Percentiles rank a stretch among this genome's conserved stretches.
phyloP scores from a whole-genome alignment of 2,888 invertebrate genomes.

The Meganola albula region DNA sequence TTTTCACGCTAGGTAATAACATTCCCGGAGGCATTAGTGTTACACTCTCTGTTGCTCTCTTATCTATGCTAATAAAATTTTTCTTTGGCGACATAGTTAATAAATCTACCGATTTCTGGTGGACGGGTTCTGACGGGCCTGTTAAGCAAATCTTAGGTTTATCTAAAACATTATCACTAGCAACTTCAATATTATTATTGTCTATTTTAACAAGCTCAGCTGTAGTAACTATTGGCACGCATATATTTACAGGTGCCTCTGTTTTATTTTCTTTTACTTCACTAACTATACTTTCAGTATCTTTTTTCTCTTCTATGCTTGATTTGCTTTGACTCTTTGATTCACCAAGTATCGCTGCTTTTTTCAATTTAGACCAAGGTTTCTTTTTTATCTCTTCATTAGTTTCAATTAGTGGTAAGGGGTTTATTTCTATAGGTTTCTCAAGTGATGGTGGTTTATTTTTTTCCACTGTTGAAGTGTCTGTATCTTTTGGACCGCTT shows the following conservation, averaged over 20 bases:
- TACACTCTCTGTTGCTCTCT: slow-evolving; percentile 43
- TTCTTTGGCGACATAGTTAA: slow-evolving; percentile 61
- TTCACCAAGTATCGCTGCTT: slow-evolving; percentile 81
- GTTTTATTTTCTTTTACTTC: slow-evolving; percentile 38
- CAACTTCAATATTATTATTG: slow-evolving; percentile 62
- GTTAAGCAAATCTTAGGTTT: slow-evolving; percentile 63
- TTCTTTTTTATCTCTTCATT: slow-evolving; percentile 73
- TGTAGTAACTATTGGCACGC: slow-evolving; percentile 59
- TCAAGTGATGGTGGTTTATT: slow-evolving; percentile 42
- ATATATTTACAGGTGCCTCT: slow-evolving; percentile 50
- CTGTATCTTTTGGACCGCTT: slow-evolving; percentile 55
- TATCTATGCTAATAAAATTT: slow-evolving; percentile 24
- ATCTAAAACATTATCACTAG: slow-evolving; percentile 57
- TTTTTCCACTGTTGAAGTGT: slow-evolving; percentile 42
- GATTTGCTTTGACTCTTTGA: slow-evolving; percentile 61
- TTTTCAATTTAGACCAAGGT: slow-evolving; percentile 87
- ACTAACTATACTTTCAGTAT: slow-evolving; percentile 32
- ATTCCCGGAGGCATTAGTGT: slow-evolving; percentile 36
- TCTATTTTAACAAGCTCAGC: slow-evolving; percentile 71
- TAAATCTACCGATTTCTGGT: slow-evolving; percentile 66
- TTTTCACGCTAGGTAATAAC: slow-evolving; percentile 74
- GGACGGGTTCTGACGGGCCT: slow-evolving; percentile 66
- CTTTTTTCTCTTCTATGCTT: slow-evolving; percentile 53
- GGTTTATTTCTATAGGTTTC: slow-evolving; percentile 53
- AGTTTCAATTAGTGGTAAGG: slow-evolving; percentile 42